These are phyloP conservation scores for Chaetophractus vellerosus DNA, from an alignment of 2,797 vertebrate species.

Conservation along the genomic window DNA sequence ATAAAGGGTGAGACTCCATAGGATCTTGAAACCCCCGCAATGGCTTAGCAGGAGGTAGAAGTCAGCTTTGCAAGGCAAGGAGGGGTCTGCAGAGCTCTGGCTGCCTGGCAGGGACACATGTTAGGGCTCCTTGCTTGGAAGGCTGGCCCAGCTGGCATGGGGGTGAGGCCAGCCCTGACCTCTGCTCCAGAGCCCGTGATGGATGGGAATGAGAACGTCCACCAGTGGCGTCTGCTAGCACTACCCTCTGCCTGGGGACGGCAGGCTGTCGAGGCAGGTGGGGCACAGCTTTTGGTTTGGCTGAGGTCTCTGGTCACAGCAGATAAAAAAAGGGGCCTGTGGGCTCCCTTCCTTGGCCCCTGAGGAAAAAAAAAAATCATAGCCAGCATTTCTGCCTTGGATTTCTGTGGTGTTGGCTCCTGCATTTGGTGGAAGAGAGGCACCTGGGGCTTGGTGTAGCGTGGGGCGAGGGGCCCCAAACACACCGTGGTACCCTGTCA, in stretches of 20 bases:
- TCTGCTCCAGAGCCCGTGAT: neutral
- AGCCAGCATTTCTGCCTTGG: neutral
- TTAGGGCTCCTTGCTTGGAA: neutral
- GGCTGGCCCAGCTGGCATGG: neutral
- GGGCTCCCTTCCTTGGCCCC: neutral
- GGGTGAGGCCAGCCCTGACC: neutral
- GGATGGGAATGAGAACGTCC: neutral
- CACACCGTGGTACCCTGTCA: too few species aligned
- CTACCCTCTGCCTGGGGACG: neutral
- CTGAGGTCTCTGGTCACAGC: neutral
- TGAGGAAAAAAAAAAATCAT: neutral
- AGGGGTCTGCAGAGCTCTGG: neutral
- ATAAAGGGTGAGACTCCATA: neutral
- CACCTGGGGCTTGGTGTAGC: too few species aligned
- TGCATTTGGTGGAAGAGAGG: neutral
- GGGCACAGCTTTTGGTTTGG: neutral
- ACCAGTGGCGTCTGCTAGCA: neutral
- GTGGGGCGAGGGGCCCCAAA: neutral
- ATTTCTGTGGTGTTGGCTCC: neutral
- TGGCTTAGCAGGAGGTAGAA: neutral
- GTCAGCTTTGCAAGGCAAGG: neutral
- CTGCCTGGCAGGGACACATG: too few species aligned
- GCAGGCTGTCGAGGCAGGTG: neutral
- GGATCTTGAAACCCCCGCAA: neutral
- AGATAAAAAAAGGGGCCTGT: neutral